Conservation (phyloP, 2,797 vertebrate species). For the Gallinago nigripennis region DNA sequence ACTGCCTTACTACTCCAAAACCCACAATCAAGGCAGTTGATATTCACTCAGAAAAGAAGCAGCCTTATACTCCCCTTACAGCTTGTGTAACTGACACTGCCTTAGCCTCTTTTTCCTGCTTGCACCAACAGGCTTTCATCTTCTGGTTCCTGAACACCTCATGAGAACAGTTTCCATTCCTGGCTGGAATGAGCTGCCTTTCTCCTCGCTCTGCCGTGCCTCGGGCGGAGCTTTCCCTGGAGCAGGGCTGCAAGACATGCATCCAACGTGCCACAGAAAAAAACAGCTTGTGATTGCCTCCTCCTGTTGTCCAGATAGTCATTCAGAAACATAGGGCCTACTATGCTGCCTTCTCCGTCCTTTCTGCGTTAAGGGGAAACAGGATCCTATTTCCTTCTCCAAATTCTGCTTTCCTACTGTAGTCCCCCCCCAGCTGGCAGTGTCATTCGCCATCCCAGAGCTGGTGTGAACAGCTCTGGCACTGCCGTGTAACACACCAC, state of each 20-base stretch:
- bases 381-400: not conserved
- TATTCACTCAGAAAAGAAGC: not conserved
- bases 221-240: not conserved
- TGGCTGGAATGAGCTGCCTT: not conserved
- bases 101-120: not conserved
- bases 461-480: not conserved
- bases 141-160: not conserved
- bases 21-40: not conserved
- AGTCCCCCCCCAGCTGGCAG: not conserved
- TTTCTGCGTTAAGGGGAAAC: not conserved
- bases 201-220: accelerated
- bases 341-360: not conserved
- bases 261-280: not conserved
- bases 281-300: not conserved
- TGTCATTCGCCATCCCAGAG: not conserved
- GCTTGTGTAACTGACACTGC: not conserved
- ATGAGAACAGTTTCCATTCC: not conserved
- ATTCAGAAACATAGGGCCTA: not conserved
- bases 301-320: not conserved
- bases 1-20: not conserved
- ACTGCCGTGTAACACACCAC: not conserved
- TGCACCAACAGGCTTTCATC: not conserved
- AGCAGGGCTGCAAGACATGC: not conserved
- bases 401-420: not conserved
- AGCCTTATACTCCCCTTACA: not conserved